These are phyloP conservation scores for Cyclophora albipunctata DNA, from an alignment of 2,888 invertebrate species.

Conservation along the genomic window DNA sequence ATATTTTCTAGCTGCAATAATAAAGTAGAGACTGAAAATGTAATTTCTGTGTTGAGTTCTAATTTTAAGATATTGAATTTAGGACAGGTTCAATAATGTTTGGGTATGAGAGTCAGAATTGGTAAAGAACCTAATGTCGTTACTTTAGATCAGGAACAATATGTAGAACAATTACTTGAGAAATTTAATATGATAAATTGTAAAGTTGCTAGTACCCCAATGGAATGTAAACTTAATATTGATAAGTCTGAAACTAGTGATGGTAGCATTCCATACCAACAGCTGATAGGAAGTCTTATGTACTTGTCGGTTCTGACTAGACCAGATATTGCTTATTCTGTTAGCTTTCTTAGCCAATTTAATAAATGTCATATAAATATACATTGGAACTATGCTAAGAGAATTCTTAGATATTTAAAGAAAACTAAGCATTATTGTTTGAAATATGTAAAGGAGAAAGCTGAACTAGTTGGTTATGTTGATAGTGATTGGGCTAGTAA, in stretches of 20 bases:
- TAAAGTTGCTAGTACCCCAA: background rate
- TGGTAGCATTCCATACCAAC: background rate
- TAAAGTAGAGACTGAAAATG: background rate
- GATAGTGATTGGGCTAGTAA: slow-evolving; percentile 11
- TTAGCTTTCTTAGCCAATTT: slow-evolving; percentile 1
- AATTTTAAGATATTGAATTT: slow-evolving; percentile 1
- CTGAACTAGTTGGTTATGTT: slow-evolving; percentile 1
- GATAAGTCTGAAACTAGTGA: background rate
- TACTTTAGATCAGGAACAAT: background rate
- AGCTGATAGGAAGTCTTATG: slow-evolving; percentile 1
- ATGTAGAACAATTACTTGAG: background rate
- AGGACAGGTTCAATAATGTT: background rate
- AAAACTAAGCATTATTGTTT: background rate
- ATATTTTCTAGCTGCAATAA: background rate
- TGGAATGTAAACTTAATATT: background rate
- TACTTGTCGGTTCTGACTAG: background rate
- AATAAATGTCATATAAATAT: background rate
- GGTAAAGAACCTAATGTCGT: background rate
- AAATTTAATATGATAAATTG: slow-evolving; percentile 1
- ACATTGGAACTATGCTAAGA: background rate
- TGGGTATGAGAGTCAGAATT: background rate
- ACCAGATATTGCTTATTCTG: slow-evolving; percentile 2
- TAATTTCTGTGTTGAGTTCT: background rate
- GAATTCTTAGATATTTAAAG: background rate
- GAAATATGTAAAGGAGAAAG: background rate